These are phyloP conservation scores for Hiodon alosoides DNA, from an alignment of 2,113 vertebrate genomes.

Conservation along the genomic window DNA sequence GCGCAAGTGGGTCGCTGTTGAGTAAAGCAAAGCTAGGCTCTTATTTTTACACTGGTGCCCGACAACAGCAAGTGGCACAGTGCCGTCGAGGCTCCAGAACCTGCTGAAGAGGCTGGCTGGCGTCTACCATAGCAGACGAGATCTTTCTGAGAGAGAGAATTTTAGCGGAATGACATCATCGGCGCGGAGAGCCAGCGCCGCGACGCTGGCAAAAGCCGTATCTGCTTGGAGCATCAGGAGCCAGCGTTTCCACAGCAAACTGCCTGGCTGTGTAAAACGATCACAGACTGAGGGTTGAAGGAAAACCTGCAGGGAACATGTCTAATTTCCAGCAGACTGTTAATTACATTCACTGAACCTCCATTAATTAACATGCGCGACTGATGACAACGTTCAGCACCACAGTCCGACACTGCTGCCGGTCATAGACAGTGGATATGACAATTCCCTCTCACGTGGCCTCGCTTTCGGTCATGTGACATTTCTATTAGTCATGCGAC, in stretches of 20 bases:
- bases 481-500: too few relatives aligned
- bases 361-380: slow-evolving; percentile 34
- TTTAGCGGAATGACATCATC: slow-evolving; percentile 25
- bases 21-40: too few relatives aligned
- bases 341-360: slow-evolving; percentile 33
- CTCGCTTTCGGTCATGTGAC: too few relatives aligned
- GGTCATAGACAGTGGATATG: too few relatives aligned
- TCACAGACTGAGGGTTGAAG: neutral
- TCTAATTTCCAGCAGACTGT: slow-evolving; percentile 25
- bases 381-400: slow-evolving; percentile 14
- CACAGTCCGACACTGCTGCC: neutral
- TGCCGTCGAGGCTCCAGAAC: too few relatives aligned
- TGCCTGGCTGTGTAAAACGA: neutral
- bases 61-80: too few relatives aligned
- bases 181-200: slow-evolving; percentile 7
- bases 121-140: neutral
- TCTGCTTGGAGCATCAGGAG: slow-evolving; percentile 6
- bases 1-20: too few relatives aligned
- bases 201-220: neutral
- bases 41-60: too few relatives aligned
- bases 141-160: slow-evolving; percentile 4
- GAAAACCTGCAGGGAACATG: slow-evolving; percentile 12
- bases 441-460: too few relatives aligned
- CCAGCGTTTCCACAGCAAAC: neutral
- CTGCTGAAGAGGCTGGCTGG: neutral